Evolutionary conservation across 2,797 vertebrate species (phyloP), one percentile per base, ranked within the genome.

Genomic region (Delichon dasypus): DNA sequence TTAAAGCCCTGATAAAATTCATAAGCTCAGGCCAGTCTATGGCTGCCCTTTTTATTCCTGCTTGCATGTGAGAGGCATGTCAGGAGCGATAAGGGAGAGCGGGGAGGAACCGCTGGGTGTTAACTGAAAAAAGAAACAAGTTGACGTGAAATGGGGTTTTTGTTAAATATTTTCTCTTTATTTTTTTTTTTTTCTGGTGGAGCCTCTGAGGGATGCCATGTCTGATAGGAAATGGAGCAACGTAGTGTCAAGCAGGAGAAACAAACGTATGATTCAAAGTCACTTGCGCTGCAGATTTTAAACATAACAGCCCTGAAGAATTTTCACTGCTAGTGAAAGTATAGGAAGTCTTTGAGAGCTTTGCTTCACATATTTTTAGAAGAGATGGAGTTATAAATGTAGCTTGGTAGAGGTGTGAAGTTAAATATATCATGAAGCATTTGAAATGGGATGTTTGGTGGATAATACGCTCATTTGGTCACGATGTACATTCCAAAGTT

Each of bases 181-280:
- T 36, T 32, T 42, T 42, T 14, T 32, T 17, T n/a, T 62, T 50
- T 29, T 65, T 3, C 10, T 30, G 62, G 13, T 42, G 44, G 60
- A 75, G 55, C 44, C 26, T 74, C 71, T 57, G 85, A 73, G n/a
- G 61, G 70, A 42, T 94, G 85, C 79, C 34, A n/a, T 89, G 72
- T 77, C 84, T 47, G 26, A 45, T 95, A 50, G 81, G 94, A 97
- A 95, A 96, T 84, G 92, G 91, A 95, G 85, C 92, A 92, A 34
- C 58, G 21, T 64, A 71, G 53, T 81, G 44, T 90, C 74, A 72
- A 94, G 94, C 58, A 95, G 82, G 65, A 89, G 93, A 77, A 96
- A 77, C 57, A 74, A 75, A 83, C 34, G 44, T 1, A 51, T 86
- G 80, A 76, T 50, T 96, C 76, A 87, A 74, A 94, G 60, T 94